Evolutionary conservation across 1,140 invertebrate species (phyloP).

Genomic region (Sesamia nonagrioides): DNA sequence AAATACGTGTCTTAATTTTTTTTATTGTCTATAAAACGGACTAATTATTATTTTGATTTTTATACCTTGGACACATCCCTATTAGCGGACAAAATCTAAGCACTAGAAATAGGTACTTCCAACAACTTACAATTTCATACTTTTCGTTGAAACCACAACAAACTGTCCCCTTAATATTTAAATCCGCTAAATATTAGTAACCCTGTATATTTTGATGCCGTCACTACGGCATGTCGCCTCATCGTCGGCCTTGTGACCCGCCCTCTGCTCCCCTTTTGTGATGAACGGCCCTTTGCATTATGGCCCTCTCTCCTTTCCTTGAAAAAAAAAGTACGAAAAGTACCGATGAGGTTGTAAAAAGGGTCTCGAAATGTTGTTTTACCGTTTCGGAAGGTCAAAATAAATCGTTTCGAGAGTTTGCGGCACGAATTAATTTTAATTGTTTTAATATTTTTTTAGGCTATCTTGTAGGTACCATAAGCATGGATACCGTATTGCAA

Average conservation of each 20-base stretch:
- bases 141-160: not conserved
- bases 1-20: no score
- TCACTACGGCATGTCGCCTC: constrained; percentile 26
- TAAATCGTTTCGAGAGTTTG: no score
- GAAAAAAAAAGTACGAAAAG: constrained; percentile 2
- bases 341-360: constrained; percentile 13
- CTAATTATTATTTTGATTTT: no score
- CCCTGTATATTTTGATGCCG: not conserved
- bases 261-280: constrained; percentile 9
- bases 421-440: no score
- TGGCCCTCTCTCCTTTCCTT: constrained; percentile 6
- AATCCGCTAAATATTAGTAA: not conserved
- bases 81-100: no score
- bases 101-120: no score
- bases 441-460: no score
- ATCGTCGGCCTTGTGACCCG: constrained; percentile 27
- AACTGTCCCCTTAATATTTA: not conserved
- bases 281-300: constrained; percentile 30
- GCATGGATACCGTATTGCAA: no score
- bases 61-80: no score
- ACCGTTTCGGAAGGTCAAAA: not conserved
- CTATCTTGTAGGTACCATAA: no score
- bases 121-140: not conserved
- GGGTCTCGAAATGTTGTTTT: not conserved
- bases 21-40: no score